Conservation (phyloP, 2,888 invertebrate species). For the Caenorhabditis sp. region DNA sequence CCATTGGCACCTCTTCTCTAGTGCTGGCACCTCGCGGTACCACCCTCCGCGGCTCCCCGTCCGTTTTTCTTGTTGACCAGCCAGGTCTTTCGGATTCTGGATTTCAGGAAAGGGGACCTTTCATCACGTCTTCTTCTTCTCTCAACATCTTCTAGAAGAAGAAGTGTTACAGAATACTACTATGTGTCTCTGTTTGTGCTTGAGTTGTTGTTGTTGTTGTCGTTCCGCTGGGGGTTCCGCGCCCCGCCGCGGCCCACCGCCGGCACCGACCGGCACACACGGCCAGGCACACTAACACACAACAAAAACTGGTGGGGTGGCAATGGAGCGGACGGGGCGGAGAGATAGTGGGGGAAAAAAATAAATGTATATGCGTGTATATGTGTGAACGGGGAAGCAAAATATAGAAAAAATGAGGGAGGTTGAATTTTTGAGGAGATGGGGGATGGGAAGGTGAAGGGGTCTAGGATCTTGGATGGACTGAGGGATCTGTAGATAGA, state of each 20-base stretch:
- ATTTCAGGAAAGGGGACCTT: not conserved
- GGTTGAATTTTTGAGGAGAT: too few species aligned
- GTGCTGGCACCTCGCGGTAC: not conserved
- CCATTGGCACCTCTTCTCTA: too few species aligned
- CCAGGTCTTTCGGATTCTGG: not conserved
- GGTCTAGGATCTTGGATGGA: too few species aligned
- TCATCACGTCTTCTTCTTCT: too few species aligned
- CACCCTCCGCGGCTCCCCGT: not conserved
- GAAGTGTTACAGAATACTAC: not conserved
- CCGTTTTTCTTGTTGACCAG: slow-evolving; percentile 5
- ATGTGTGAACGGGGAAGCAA: slow-evolving; percentile 12
- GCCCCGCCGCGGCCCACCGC: slow-evolving; percentile 43
- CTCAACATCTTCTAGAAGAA: slow-evolving; percentile 2
- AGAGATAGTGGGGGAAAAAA: not conserved
- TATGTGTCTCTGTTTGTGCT: slow-evolving; percentile 6
- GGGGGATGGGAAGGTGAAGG: too few species aligned
- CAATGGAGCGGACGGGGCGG: not conserved
- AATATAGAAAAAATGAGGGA: not conserved
- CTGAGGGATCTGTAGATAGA: too few species aligned
- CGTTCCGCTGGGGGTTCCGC: slow-evolving; percentile 46
- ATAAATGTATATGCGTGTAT: not conserved
- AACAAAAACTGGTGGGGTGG: slow-evolving; percentile 27
- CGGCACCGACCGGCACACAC: slow-evolving; percentile 58
- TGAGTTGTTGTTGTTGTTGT: slow-evolving; percentile 48
- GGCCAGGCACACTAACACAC: slow-evolving; percentile 23